Evolutionary conservation across 2,888 invertebrate species (phyloP).

Genomic region (Asteroscopus sphinx): DNA sequence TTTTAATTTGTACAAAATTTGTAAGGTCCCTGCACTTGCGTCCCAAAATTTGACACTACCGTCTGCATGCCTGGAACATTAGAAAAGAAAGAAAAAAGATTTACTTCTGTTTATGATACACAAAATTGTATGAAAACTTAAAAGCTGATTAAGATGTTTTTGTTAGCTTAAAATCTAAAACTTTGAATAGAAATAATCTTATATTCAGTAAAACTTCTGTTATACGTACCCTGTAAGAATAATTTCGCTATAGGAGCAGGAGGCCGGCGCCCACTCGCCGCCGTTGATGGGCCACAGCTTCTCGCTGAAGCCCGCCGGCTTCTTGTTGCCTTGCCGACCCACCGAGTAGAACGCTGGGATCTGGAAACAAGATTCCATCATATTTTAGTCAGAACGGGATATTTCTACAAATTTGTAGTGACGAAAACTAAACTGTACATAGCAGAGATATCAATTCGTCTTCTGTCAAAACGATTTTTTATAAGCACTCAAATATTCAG

Average conservation of each 20-base stretch:
- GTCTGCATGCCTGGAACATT: slow-evolving; percentile 96
- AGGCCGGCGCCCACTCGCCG: slow-evolving; percentile 98
- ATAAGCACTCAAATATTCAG: too few species aligned
- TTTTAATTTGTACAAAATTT: slow-evolving; percentile 99
- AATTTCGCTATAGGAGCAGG: slow-evolving; percentile 99
- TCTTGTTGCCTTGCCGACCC: slow-evolving; percentile 93
- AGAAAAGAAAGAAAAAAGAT: slow-evolving; percentile 4
- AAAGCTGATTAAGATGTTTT: too few species aligned
- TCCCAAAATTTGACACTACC: slow-evolving; percentile 99
- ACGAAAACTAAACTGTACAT: too few species aligned
- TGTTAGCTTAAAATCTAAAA: too few species aligned
- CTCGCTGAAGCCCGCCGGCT: slow-evolving; percentile 95
- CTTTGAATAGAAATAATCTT: not conserved
- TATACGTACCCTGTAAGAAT: slow-evolving; percentile 97
- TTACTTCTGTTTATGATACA: not conserved
- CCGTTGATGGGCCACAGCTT: slow-evolving; percentile 99
- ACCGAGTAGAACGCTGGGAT: slow-evolving; percentile 99
- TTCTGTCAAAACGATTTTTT: not conserved
- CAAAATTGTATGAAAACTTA: not conserved
- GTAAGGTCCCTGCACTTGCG: slow-evolving; percentile 98
- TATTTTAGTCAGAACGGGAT: too few species aligned
- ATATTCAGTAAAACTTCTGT: not conserved
- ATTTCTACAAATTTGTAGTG: too few species aligned
- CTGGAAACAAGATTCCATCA: slow-evolving; percentile 60
- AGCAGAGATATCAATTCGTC: too few species aligned